Conservation (phyloP, 2,113 vertebrate species). For the Phocoena phocoena region DNA sequence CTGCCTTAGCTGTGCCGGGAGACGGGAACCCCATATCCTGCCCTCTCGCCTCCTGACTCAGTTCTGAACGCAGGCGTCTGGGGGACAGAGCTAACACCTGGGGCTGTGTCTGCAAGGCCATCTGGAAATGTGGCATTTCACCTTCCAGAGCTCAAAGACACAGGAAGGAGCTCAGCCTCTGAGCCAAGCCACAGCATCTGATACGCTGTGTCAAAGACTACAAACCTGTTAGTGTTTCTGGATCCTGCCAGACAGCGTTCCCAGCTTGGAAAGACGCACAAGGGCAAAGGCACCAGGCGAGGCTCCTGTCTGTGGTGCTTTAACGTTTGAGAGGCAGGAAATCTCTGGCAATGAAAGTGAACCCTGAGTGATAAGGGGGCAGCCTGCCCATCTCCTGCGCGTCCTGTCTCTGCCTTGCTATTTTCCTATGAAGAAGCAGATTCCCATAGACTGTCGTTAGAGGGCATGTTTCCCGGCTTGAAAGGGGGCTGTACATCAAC, state of each 20-base stretch:
- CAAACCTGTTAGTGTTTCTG: background rate
- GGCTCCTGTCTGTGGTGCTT: background rate
- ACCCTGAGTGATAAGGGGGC: background rate
- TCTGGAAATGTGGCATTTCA: background rate
- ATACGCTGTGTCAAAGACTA: background rate
- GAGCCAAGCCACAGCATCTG: too few relatives aligned
- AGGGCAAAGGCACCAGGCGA: background rate
- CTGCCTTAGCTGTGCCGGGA: background rate
- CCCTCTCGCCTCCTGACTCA: background rate
- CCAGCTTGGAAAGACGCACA: background rate
- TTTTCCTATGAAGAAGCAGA: background rate
- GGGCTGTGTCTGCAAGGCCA: background rate
- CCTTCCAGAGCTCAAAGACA: background rate
- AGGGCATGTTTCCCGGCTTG: background rate
- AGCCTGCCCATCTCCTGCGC: background rate
- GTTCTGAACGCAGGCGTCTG: background rate
- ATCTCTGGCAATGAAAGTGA: background rate
- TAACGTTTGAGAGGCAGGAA: background rate
- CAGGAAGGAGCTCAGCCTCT: background rate
- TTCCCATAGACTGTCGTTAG: background rate
- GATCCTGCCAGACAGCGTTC: background rate
- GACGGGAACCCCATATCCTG: background rate
- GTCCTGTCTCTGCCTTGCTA: background rate
- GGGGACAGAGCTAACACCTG: background rate
- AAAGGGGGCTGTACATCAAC: background rate